A percentile compares a stretch with the other conserved stretches of the same genome.
These are phyloP conservation scores for Bombus huntii DNA, from an alignment of 1,140 invertebrate species.

Conservation along the genomic window DNA sequence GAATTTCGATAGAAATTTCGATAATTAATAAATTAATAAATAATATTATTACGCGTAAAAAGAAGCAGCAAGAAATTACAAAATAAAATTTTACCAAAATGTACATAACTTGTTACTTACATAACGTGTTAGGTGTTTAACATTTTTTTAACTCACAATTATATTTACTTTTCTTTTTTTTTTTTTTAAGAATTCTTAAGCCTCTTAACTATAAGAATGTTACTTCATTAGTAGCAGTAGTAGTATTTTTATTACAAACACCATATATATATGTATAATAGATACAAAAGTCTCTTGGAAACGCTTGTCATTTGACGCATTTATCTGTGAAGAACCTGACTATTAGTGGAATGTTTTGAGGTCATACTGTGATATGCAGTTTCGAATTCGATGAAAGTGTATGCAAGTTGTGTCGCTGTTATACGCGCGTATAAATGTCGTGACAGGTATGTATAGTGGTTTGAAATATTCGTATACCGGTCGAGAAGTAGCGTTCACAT, in stretches of 20 bases:
- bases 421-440: constrained; percentile 40
- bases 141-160: too few relatives aligned
- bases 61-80: too few relatives aligned
- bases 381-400: constrained; percentile 25
- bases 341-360: constrained; percentile 40
- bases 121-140: too few relatives aligned
- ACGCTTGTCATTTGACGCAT: not conserved
- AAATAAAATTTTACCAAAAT: too few relatives aligned
- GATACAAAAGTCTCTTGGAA: not conserved
- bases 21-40: too few relatives aligned
- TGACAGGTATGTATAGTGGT: constrained; percentile 35
- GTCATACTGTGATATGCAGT: constrained; percentile 4
- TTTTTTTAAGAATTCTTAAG: too few relatives aligned
- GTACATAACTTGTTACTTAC: too few relatives aligned
- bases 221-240: not conserved
- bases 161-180: too few relatives aligned
- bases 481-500: not conserved
- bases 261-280: not conserved
- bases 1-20: too few relatives aligned
- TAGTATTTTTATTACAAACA: not conserved
- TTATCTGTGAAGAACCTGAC: constrained; percentile 2
- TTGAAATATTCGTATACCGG: constrained; percentile 3
- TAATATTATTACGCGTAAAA: too few relatives aligned
- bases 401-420: not conserved
- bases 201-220: not conserved